Conservation (phyloP, 2,113 vertebrate species). For the Perca fluviatilis region DNA sequence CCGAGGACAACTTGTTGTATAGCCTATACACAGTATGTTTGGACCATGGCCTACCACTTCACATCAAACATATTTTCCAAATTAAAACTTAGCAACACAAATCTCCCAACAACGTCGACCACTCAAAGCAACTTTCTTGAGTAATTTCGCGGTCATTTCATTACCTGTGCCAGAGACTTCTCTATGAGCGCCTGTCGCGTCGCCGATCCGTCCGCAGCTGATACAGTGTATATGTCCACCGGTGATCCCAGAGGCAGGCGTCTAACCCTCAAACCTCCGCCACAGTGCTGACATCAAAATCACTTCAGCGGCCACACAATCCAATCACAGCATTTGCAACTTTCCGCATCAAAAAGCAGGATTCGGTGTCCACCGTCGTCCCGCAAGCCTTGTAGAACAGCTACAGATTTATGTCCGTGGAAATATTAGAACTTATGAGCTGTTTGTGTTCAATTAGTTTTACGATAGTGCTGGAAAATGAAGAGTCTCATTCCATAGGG, state of each 20-base stretch:
- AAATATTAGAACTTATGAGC: conserved; percentile 31
- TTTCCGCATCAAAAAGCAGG: conserved; percentile 65
- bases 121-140: conserved; percentile 32
- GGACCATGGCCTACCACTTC: conserved; percentile 9
- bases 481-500: conserved; percentile 53
- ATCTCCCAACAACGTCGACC: not conserved
- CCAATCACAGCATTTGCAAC: conserved; percentile 63
- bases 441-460: conserved; percentile 19
- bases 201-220: conserved; percentile 44
- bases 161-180: conserved; percentile 78
- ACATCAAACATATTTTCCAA: not conserved
- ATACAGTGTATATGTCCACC: conserved; percentile 33
- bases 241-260: conserved; percentile 72
- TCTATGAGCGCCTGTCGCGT: conserved; percentile 58
- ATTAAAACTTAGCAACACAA: conserved; percentile 18
- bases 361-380: conserved; percentile 32
- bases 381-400: conserved; percentile 16
- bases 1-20: conserved; percentile 63
- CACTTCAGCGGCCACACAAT: conserved; percentile 72
- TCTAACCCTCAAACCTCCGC: conserved; percentile 74
- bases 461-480: conserved; percentile 38
- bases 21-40: conserved; percentile 2
- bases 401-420: conserved; percentile 18
- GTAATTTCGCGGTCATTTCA: not conserved
- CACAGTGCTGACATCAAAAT: conserved; percentile 59